Conservation (phyloP, 2,113 vertebrate species). For the Nesoenas mayeri region DNA sequence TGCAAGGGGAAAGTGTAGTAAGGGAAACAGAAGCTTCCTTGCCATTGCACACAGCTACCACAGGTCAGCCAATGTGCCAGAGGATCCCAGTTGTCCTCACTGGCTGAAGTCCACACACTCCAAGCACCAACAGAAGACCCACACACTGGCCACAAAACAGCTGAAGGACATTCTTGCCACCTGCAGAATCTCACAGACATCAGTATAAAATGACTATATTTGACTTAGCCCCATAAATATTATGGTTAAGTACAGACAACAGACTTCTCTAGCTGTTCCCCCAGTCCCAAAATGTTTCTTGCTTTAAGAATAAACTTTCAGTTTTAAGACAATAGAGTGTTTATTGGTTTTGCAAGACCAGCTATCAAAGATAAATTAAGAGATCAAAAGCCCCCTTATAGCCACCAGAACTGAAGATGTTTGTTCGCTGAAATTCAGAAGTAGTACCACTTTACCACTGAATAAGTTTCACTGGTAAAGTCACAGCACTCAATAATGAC, state of each 20-base stretch:
- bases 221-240: background rate
- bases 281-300: background rate
- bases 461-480: background rate
- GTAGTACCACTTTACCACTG: background rate
- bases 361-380: background rate
- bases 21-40: background rate
- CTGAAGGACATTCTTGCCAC: background rate
- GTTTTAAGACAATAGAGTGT: background rate
- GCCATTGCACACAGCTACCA: background rate
- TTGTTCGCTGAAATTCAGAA: background rate
- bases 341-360: background rate
- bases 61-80: background rate
- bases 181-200: background rate
- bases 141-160: background rate
- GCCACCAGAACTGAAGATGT: background rate
- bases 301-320: background rate
- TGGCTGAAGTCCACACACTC: background rate
- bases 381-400: background rate
- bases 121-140: background rate
- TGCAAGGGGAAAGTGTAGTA: background rate
- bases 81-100: background rate
- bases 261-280: background rate
- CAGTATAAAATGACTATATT: background rate
- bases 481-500: background rate
- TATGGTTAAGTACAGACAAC: background rate